Conservation (phyloP, 2,888 invertebrate species). For the Cheilosia scutellata region DNA sequence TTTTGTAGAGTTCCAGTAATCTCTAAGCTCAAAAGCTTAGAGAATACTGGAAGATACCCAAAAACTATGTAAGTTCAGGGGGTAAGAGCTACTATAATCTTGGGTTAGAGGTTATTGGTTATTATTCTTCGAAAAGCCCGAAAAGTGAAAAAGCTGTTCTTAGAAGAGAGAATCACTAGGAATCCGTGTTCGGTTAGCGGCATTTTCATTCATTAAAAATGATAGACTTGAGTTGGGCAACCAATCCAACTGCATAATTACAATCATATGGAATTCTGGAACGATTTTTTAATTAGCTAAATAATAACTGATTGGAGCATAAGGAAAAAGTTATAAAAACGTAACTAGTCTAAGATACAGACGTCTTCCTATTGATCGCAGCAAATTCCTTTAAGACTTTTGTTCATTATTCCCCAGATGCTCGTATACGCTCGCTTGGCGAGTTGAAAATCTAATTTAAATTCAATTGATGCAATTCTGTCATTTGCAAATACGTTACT, state of each 20-base stretch:
- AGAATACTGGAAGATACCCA: too few species aligned
- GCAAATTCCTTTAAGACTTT: constrained; percentile 11
- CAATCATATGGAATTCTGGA: neutral
- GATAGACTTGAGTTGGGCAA: too few species aligned
- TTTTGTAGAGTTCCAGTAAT: too few species aligned
- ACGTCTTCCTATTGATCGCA: neutral
- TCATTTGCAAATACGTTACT: constrained; percentile 66
- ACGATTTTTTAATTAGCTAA: neutral
- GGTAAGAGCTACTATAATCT: too few species aligned
- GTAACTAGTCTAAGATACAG: neutral
- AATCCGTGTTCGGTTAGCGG: too few species aligned
- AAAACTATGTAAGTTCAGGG: too few species aligned
- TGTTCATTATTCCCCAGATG: constrained; percentile 11
- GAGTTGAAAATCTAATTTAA: constrained; percentile 62
- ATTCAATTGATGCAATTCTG: constrained; percentile 75
- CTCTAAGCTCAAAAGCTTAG: too few species aligned
- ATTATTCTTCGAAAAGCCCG: too few species aligned
- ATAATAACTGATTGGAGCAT: neutral
- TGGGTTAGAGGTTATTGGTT: too few species aligned
- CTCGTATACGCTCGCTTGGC: neutral
- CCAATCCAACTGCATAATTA: neutral
- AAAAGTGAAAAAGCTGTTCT: too few species aligned
- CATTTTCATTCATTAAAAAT: neutral
- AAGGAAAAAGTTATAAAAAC: neutral
- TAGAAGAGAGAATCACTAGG: too few species aligned